Evolutionary conservation across 2,888 invertebrate species (phyloP).

Genomic region (Galerucella calmariensis): DNA sequence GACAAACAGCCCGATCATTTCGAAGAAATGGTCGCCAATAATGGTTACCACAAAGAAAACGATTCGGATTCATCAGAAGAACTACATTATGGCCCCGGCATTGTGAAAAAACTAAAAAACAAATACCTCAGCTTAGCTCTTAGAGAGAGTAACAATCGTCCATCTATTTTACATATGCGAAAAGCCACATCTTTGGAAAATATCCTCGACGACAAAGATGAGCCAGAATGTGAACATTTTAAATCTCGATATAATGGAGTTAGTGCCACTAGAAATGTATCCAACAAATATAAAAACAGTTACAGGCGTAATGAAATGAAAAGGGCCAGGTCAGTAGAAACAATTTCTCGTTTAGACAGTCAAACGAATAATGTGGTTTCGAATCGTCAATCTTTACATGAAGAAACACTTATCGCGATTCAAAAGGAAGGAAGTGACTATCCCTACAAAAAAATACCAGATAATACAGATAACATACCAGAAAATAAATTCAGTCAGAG

Average conservation of each 20-base stretch:
- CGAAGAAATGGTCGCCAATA: conserved; percentile 49
- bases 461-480: conserved; percentile 44
- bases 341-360: conserved; percentile 75
- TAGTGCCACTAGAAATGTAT: conserved; percentile 50
- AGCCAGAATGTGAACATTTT: conserved; percentile 49
- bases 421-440: conserved; percentile 59
- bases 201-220: conserved; percentile 81
- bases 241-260: conserved; percentile 54
- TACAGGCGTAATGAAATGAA: conserved; percentile 72
- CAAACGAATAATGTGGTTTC: conserved; percentile 45
- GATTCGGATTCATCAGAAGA: conserved; percentile 78
- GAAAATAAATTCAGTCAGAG: conserved; percentile 47
- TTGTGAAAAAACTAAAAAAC: conserved; percentile 87
- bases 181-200: conserved; percentile 89
- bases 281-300: conserved; percentile 66
- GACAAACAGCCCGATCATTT: conserved; percentile 46
- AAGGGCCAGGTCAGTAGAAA: conserved; percentile 87
- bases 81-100: conserved; percentile 90
- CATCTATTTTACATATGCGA: conserved; percentile 75
- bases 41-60: conserved; percentile 59
- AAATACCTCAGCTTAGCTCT: conserved; percentile 87
- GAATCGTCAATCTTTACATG: conserved; percentile 65
- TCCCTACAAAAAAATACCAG: conserved; percentile 49
- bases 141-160: conserved; percentile 73
- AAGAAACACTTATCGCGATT: conserved; percentile 65